Base-by-base conservation (phyloP, 2,113 vertebrate genomes). In the Corythornis cristatus region DNA sequence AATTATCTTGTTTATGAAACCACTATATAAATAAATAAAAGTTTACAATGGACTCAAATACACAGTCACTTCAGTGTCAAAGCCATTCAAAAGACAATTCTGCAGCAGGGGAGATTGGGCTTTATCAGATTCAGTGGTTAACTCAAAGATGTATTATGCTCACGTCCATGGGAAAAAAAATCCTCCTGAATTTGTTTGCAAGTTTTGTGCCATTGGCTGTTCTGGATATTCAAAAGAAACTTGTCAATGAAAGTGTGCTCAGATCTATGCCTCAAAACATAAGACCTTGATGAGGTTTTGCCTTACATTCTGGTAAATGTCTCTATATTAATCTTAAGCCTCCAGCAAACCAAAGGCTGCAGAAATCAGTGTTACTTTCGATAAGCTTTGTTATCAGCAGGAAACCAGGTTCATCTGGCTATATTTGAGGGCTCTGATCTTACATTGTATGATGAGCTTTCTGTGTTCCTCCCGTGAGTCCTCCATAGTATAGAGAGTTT, bases 401-500 rank as follows among this genome's bases (percentile, higher is more conserved):
- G 64, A 93, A 91, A 75, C 21, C 37, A 53, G 81, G 78, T 93
- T 85, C 66, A 80, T 42, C 48, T 87, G 68, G 46, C 57, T 89
- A 82, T 58, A 75, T 43, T 31, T 81, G 61, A 76, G 77, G 54
- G 68, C 61, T 96, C 67, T 88, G 77, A 74, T 93, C 99, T 99
- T 98, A 99, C 99, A 96, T 95, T 99, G 98, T 90, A 99, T 98
- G 95, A 99, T 99, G 96, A 99, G 99, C 89, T 98, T 98, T 93
- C 99, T 97, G 97, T 99, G 99, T 72, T 99, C 99, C 40, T 99
- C 99, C 35, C 98, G 98, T 6, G 99, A 99, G 95, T 99, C 99
- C 95, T 99, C 99, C 99, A 99, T 99, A 77, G 99, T 99, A 94
- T 99, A 99, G 87, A 99, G 98, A 56, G 99, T 99, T 97, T 99